Evolutionary conservation across 2,888 invertebrate genomes (phyloP).

Genomic region (Microctonus aethiopoides): DNA sequence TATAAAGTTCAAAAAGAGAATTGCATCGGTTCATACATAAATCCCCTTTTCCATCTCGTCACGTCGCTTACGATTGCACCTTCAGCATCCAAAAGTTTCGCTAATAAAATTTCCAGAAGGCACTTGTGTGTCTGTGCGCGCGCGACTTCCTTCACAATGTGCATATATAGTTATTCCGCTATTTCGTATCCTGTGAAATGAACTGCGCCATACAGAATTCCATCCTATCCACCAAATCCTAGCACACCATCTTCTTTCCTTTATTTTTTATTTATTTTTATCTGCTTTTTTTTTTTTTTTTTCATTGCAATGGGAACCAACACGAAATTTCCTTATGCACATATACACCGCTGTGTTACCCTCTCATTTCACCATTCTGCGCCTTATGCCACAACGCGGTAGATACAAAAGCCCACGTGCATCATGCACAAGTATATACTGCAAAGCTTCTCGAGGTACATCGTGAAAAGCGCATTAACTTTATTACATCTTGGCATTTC

Average conservation of each 20-base stretch:
- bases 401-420: neutral
- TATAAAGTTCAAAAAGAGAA: neutral
- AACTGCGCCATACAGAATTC: neutral
- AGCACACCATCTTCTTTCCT: neutral
- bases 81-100: neutral
- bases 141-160: neutral
- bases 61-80: neutral
- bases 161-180: neutral
- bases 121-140: neutral
- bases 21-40: neutral
- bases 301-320: too few relatives aligned
- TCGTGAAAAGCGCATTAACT: constrained; percentile 30
- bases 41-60: neutral
- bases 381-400: neutral
- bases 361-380: neutral
- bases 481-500: constrained; percentile 17
- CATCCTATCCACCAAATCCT: neutral
- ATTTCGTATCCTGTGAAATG: neutral
- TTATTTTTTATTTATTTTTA: neutral
- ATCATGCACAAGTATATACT: neutral
- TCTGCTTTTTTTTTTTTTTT: too few relatives aligned
- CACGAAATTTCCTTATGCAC: too few relatives aligned
- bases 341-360: neutral
- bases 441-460: neutral
- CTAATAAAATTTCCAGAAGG: neutral